Evolutionary conservation across 2,113 vertebrate genomes (phyloP).

Genomic region (Pluvialis apricaria): DNA sequence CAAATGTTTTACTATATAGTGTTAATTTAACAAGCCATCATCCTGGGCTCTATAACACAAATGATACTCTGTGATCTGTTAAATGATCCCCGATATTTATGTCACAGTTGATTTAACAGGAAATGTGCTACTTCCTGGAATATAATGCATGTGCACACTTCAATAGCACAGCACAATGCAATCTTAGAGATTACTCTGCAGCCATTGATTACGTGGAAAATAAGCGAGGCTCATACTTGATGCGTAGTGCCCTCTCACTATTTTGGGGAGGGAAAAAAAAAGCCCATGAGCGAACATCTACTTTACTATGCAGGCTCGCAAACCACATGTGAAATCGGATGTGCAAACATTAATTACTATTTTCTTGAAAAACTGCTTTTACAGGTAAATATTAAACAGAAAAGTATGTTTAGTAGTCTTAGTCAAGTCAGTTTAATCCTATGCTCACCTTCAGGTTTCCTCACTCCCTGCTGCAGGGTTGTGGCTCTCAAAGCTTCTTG

Average conservation of each 20-base stretch:
- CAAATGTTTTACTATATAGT: not conserved
- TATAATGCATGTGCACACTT: slow-evolving; percentile 54
- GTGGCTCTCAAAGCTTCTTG: not conserved
- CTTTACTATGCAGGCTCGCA: not conserved
- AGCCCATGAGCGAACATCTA: not conserved
- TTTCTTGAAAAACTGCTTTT: not conserved
- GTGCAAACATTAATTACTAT: not conserved
- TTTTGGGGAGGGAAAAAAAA: not conserved
- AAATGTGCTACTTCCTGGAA: slow-evolving; percentile 66
- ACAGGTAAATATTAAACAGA: not conserved
- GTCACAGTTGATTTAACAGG: slow-evolving; percentile 67
- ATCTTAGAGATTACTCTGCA: slow-evolving; percentile 52
- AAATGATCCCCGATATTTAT: slow-evolving; percentile 72
- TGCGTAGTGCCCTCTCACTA: not conserved
- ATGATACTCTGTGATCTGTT: slow-evolving; percentile 53
- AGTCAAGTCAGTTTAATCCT: not conserved
- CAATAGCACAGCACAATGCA: slow-evolving; percentile 36
- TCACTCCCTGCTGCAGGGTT: not conserved
- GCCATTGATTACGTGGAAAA: slow-evolving; percentile 13
- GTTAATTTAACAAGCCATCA: slow-evolving; percentile 54
- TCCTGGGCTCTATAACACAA: slow-evolving; percentile 48
- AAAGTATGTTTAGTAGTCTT: not conserved
- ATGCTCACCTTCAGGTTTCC: not conserved
- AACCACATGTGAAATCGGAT: not conserved
- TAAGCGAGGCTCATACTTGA: not conserved